phyloP scores from a whole-genome alignment of 2,888 invertebrate genomes.

The Cremastinae sp. region DNA sequence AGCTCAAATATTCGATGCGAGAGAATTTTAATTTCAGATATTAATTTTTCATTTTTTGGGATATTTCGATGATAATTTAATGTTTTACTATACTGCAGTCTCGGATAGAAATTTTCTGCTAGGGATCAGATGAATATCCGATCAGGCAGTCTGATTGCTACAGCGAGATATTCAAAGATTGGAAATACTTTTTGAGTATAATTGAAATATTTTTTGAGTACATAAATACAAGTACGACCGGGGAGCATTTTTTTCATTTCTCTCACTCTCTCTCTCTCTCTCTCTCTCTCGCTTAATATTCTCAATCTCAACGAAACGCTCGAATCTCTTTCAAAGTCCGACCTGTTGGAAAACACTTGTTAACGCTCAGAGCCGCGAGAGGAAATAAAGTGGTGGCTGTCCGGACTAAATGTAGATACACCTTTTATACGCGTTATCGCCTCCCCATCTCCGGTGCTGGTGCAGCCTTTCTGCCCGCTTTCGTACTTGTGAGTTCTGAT shows the following conservation, averaged over 20 bases:
- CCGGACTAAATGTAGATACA: constrained; percentile 77
- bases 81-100: too few relatives aligned
- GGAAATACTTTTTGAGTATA: too few relatives aligned
- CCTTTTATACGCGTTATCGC: constrained; percentile 77
- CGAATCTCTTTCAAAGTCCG: constrained; percentile 60
- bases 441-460: constrained; percentile 65
- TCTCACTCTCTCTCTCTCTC: constrained; percentile 19
- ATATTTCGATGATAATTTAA: too few relatives aligned
- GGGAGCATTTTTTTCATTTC: constrained; percentile 41
- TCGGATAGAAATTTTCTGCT: too few relatives aligned
- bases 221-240: constrained; percentile 36
- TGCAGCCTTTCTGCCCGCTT: constrained; percentile 60
- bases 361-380: constrained; percentile 68
- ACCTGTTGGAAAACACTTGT: constrained; percentile 78
- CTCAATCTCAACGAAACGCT: constrained; percentile 29
- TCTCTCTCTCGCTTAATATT: not conserved
- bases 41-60: too few relatives aligned
- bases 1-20: too few relatives aligned
- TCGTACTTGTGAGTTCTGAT: constrained; percentile 52
- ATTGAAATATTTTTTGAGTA: too few relatives aligned
- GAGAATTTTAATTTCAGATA: too few relatives aligned
- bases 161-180: too few relatives aligned
- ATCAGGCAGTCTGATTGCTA: too few relatives aligned
- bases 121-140: too few relatives aligned
- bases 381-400: constrained; percentile 77